Evolutionary conservation across 2,797 vertebrate genomes (phyloP).

Genomic region (Oryzias dopingdopingensis): DNA sequence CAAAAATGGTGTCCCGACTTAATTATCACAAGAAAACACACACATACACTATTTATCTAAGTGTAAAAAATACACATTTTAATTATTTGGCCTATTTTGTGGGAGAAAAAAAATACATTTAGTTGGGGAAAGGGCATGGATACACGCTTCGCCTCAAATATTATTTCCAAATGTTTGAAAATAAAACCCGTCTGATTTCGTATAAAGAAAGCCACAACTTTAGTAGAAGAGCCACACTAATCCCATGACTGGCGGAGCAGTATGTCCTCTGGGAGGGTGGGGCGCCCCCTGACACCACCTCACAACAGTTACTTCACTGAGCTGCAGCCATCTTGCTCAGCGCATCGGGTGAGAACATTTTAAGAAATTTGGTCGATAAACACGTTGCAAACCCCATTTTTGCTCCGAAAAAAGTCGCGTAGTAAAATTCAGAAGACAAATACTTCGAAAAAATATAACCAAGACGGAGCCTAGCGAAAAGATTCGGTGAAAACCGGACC

Average conservation of each 20-base stretch:
- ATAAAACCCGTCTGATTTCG: too few relatives aligned
- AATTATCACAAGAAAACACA: too few relatives aligned
- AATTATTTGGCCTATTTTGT: too few relatives aligned
- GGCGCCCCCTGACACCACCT: slow-evolving; percentile 58
- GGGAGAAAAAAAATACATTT: too few relatives aligned
- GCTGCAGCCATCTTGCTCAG: slow-evolving; percentile 74
- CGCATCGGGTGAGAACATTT: slow-evolving; percentile 13
- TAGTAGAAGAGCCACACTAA: too few relatives aligned
- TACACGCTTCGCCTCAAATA: too few relatives aligned
- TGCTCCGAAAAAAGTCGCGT: slow-evolving; percentile 2
- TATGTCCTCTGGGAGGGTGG: slow-evolving; percentile 50
- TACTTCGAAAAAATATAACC: neutral
- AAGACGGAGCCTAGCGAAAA: slow-evolving; percentile 21
- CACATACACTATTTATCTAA: too few relatives aligned
- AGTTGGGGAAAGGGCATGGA: too few relatives aligned
- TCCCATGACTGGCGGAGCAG: slow-evolving; percentile 15
- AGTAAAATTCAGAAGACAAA: slow-evolving; percentile 1
- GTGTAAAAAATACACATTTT: too few relatives aligned
- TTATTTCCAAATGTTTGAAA: too few relatives aligned
- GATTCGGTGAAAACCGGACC: neutral
- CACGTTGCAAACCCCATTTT: slow-evolving; percentile 44
- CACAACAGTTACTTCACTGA: slow-evolving; percentile 52
- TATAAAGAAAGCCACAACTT: too few relatives aligned
- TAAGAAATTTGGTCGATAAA: slow-evolving; percentile 22
- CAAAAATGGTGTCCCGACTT: too few relatives aligned